Evolutionary conservation across 2,113 vertebrate species (phyloP), one percentile per base, ranked within the genome.

Genomic region (Notarius lentiginosus): DNA sequence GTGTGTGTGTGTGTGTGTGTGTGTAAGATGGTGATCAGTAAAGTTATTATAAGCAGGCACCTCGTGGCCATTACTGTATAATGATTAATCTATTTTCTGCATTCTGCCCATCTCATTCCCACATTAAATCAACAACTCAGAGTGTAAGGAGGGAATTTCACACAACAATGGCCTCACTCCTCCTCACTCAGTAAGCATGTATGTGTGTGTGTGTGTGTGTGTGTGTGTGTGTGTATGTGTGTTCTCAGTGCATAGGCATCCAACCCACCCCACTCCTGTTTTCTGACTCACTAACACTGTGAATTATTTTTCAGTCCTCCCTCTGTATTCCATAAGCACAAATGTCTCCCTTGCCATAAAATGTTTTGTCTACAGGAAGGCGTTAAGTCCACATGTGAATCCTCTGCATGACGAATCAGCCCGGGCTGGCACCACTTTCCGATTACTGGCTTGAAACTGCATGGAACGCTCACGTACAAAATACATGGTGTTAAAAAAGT

Each of bases 31-130:
- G 73, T 30, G 41, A 84, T 81, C 68, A 81, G 87, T 70, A 30
- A 53, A 75, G 73, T 84, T 85, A 88, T 82, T 82, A 82, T 86
- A 82, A 82, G 34, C 55, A 61, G 24, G 66, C 85, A 79, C 34
- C n/a, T 58, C 4, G 5, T 75, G 86, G 79, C 79, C 8, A 27
- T 82, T 82, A 82, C 41, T 63, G 79, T 61, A 61, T 87, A 87
- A 87, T 75, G 86, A 47, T 56, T 82, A 87, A 87, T 87, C 85
- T 82, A 82, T 87, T 82, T 87, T 87, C 86, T 75, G 79, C 56
- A 53, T 82, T 87, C 79, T 34, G 56, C 63, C 41, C 15, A 73
- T 56, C 61, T 34, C 68, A 75, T 73, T 87, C 79, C n/a, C 79
- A 65, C 86, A 87, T 82, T 87, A 87, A 82, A 87, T 75, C 85